Percentiles rank a stretch among this genome's conserved stretches.
Conservation (phyloP, 2,888 invertebrate species). For the Lithophane semibrunnea region DNA sequence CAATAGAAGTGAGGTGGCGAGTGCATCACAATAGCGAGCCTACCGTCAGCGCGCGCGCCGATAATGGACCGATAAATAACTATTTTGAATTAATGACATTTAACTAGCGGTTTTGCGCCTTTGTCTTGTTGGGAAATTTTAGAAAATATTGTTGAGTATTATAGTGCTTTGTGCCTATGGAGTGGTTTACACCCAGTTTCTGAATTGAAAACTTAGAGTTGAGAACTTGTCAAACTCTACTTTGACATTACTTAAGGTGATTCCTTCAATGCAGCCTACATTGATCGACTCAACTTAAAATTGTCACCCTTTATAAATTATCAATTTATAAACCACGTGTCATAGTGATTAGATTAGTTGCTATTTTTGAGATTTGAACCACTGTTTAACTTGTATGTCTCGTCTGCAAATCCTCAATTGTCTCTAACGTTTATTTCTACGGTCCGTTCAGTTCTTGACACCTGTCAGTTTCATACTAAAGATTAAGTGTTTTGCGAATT, state of each 20-base stretch:
- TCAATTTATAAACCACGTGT: too few relatives aligned
- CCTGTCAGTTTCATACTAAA: too few relatives aligned
- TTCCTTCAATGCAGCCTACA: too few relatives aligned
- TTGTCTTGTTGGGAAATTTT: slow-evolving; percentile 52
- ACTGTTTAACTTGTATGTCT: not conserved
- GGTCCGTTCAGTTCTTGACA: too few relatives aligned
- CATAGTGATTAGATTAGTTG: too few relatives aligned
- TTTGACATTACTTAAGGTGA: not conserved
- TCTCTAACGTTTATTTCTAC: not conserved
- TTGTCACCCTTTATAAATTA: too few relatives aligned
- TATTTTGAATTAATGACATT: slow-evolving; percentile 76
- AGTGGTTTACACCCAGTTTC: not conserved
- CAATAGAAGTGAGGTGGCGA: slow-evolving; percentile 80
- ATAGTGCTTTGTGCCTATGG: slow-evolving; percentile 16
- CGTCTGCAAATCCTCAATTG: not conserved
- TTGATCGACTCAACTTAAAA: too few relatives aligned
- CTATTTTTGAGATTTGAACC: not conserved
- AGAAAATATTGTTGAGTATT: slow-evolving; percentile 45
- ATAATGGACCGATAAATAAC: slow-evolving; percentile 83
- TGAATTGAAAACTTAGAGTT: not conserved
- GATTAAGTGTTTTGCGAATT: too few relatives aligned
- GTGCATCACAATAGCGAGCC: slow-evolving; percentile 75
- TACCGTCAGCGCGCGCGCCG: slow-evolving; percentile 61
- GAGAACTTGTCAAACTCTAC: not conserved
- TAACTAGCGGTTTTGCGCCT: slow-evolving; percentile 65